Conservation (phyloP, 1,140 invertebrate species). For the Eulimnadia texana region DNA sequence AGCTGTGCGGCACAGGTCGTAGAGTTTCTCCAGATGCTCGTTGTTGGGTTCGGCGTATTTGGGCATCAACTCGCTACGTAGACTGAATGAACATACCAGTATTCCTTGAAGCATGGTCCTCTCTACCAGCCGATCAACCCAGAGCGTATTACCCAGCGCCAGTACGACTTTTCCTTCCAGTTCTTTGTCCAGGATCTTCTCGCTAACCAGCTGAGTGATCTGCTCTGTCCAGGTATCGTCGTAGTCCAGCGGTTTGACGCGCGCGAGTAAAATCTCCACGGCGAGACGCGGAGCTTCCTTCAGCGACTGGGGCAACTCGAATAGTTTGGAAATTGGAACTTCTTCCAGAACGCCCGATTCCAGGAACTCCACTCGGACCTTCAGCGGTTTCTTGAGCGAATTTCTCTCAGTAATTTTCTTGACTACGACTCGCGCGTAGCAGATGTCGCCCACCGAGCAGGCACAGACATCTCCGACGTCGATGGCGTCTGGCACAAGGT, state of each 20-base stretch:
- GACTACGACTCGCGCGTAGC: background rate
- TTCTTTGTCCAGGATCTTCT: constrained; percentile 2
- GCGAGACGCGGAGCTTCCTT: background rate
- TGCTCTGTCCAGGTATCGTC: background rate
- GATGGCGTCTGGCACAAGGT: background rate
- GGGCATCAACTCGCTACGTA: background rate
- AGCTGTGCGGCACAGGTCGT: background rate
- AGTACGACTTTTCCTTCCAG: constrained; percentile 1
- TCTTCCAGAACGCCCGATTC: background rate
- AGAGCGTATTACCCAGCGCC: background rate
- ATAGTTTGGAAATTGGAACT: background rate
- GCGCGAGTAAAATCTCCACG: background rate
- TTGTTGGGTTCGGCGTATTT: background rate
- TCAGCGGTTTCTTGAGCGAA: background rate
- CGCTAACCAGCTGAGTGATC: background rate
- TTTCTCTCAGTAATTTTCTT: background rate
- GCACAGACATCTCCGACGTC: background rate
- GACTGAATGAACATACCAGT: background rate
- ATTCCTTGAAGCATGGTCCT: background rate
- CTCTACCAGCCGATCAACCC: background rate
- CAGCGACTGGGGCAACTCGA: background rate
- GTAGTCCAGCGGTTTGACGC: background rate
- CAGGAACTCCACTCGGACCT: background rate
- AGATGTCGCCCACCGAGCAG: background rate
- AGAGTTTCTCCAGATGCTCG: background rate